phyloP scores from a whole-genome alignment of 2,113 vertebrate species.

The Dromaius novaehollandiae region DNA sequence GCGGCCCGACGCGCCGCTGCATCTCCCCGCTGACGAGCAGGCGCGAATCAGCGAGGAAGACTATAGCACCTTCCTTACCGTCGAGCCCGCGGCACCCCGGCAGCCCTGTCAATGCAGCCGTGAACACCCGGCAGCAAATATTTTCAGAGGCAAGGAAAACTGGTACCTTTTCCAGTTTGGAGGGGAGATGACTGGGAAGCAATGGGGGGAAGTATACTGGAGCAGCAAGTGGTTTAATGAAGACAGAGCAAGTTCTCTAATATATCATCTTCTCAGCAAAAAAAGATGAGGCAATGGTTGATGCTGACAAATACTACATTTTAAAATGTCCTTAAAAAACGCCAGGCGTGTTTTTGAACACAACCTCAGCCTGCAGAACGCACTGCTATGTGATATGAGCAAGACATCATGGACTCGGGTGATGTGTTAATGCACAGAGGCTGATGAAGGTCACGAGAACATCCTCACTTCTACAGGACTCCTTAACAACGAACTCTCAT shows the following conservation, averaged over 20 bases:
- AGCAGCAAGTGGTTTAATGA: background rate
- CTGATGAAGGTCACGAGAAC: conserved; percentile 19
- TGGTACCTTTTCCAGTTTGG: background rate
- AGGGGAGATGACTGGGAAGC: background rate
- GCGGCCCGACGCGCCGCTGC: conserved; percentile 51
- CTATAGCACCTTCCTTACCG: background rate
- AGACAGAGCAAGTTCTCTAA: background rate
- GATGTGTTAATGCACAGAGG: background rate
- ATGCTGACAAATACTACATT: background rate
- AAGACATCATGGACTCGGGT: background rate
- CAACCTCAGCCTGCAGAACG: rapidly evolving
- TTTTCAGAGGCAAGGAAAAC: background rate
- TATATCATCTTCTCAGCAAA: background rate
- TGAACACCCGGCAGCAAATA: background rate
- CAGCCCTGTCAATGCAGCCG: rapidly evolving
- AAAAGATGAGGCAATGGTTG: background rate
- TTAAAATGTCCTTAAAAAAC: background rate
- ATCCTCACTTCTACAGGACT: background rate
- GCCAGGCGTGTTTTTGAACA: background rate
- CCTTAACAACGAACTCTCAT: background rate
- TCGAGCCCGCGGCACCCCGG: background rate
- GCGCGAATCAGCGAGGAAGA: conserved; percentile 13
- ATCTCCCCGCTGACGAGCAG: background rate
- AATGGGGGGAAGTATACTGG: background rate
- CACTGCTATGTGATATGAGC: rapidly evolving